These are phyloP conservation scores for Perodicticus potto DNA, from an alignment of 2,797 vertebrate species.

Conservation along the genomic window DNA sequence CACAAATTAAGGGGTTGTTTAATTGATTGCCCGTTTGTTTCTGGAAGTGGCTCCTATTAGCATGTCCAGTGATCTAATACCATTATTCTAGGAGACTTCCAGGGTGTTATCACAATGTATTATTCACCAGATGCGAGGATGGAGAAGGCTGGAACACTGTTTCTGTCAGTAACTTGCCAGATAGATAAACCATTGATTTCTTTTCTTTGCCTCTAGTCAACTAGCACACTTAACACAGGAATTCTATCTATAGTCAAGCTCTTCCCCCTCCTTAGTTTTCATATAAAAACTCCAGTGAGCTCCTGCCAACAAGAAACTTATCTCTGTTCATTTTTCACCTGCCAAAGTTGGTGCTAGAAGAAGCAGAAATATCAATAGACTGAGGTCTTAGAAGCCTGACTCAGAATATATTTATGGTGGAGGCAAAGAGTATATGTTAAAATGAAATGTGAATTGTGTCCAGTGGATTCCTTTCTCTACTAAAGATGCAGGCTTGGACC, in stretches of 20 bases:
- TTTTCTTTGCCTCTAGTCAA: constrained; percentile 15
- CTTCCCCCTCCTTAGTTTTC: background rate
- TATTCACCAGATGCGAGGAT: background rate
- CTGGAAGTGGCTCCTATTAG: constrained; percentile 21
- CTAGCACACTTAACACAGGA: background rate
- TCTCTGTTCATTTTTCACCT: background rate
- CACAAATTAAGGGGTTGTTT: constrained; percentile 61
- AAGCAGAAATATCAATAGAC: background rate
- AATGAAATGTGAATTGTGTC: background rate
- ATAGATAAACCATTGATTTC: constrained; percentile 64
- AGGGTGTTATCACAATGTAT: background rate
- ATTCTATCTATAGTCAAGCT: background rate
- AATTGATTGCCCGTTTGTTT: constrained; percentile 51
- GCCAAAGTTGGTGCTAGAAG: background rate
- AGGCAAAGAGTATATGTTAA: background rate
- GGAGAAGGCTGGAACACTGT: background rate
- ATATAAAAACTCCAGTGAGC: background rate
- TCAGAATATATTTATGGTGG: background rate
- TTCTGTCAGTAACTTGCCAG: constrained; percentile 12
- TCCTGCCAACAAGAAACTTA: background rate
- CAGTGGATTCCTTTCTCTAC: background rate
- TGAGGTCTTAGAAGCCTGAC: background rate
- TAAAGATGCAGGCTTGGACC: background rate
- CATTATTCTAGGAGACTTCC: background rate
- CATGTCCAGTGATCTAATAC: constrained; percentile 19